phyloP scores from a whole-genome alignment of 2,113 vertebrate genomes.

The Amblyopsis rosae region DNA sequence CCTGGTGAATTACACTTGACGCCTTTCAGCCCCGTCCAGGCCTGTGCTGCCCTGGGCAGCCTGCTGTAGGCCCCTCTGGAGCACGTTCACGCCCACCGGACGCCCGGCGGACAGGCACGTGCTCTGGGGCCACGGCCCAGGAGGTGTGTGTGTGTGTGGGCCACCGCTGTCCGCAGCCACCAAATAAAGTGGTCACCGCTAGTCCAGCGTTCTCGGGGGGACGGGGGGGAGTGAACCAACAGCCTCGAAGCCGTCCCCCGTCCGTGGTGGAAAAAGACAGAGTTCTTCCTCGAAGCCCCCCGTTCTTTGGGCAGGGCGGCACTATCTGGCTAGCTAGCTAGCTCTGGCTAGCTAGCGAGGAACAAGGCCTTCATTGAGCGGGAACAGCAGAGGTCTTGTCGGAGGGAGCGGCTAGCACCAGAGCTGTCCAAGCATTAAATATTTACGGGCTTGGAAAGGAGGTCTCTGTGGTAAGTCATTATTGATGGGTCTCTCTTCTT shows the following conservation, averaged over 20 bases:
- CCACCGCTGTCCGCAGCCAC: too few species aligned
- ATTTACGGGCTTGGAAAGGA: constrained; percentile 78
- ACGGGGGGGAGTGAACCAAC: constrained; percentile 46
- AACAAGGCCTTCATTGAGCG: constrained; percentile 81
- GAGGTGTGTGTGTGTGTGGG: too few species aligned
- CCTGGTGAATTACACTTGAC: constrained; percentile 49
- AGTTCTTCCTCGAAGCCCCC: constrained; percentile 71
- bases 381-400: constrained; percentile 78
- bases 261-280: constrained; percentile 67
- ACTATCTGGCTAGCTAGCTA: constrained; percentile 19
- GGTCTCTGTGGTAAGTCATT: constrained; percentile 79
- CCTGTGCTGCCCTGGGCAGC: too few species aligned
- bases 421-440: constrained; percentile 80
- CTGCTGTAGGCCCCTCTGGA: too few species aligned
- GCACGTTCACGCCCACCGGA: too few species aligned
- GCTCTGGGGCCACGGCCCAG: too few species aligned
- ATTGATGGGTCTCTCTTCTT: constrained; percentile 81
- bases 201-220: background rate
- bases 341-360: background rate
- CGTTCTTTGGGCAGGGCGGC: constrained; percentile 74
- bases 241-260: constrained; percentile 38
- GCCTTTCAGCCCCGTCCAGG: constrained; percentile 45
- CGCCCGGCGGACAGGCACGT: too few species aligned
- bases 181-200: constrained; percentile 25
- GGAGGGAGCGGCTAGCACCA: constrained; percentile 73